Evolutionary conservation across 2,113 vertebrate species (phyloP), one percentile per base, ranked within the genome.

Genomic region (Suncus etruscus): DNA sequence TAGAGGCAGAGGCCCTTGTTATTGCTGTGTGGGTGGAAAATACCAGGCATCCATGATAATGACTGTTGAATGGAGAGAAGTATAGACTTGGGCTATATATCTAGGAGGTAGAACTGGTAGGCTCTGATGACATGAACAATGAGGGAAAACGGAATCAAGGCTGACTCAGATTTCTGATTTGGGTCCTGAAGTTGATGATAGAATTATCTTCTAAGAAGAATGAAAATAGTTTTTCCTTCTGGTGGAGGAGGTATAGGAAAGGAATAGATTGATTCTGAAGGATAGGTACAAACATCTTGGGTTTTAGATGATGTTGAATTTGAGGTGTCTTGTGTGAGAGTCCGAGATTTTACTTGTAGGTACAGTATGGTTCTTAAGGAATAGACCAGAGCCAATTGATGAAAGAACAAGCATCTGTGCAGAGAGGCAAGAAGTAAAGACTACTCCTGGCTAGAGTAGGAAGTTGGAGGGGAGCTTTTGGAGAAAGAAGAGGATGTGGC

Each of bases 301-400:
- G 85, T 85, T 92, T 82, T 50, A 39, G 82, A 66, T 72, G 27
- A 31, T 18, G 2, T 63, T 29, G 4, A 87, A 80, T 84, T 83
- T 27, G 39, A 69, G n/a, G 8, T 69, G n/a, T 69, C 68, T 31
- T 66, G 65, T 66, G 65, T 29, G 9, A 66, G 27, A 66, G 65
- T 7, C 24, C 24, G 48, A 86, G 50, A 58, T 70, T 91, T 88
- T 93, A 50, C 54, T 83, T 86, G 39, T 69, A n/a, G 12, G 11
- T 39, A 24, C 29, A 84, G 45, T 51, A 16, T 73, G 25, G 8
- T 75, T 91, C 54, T 89, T 63, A 24, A 94, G 77, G 45, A 39
- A 73, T 4, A 45, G 31, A 32, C 54, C 11, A 72, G 45, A 91
- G 27, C 47, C n/a, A 73, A 9, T 77, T 24, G 16, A 45, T 22